Base-by-base conservation (phyloP, 1,140 invertebrate species). In the Microplitis mediator region DNA sequence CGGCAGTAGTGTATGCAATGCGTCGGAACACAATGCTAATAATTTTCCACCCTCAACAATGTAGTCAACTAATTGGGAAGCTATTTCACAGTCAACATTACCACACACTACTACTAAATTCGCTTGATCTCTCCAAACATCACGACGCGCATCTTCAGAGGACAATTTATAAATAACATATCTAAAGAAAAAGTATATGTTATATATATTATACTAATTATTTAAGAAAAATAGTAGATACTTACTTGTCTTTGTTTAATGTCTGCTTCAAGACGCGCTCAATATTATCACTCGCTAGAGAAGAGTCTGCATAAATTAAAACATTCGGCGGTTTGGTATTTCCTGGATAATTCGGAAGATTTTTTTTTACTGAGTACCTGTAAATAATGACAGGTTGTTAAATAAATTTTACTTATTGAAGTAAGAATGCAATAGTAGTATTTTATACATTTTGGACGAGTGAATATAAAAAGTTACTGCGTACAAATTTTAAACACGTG, bases 1-100 rank as follows among this genome's bases (percentile, higher is more conserved):
- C 11, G 93, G 93, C 72, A 95, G 85, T 8, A 95, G 89, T 34
- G 92, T 89, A 74, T 95, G 92, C 8, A 95, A 84, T 16, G 94
- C 88, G 83, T 96, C 94, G 0, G 95, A 95, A 78, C 94, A 95
- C 8, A 96, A 88, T 39, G 93, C 94, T 0, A 96, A 85, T n/a
- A 96, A 83, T 76, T 91, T 90, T 4, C 94, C 94, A 3, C 93
- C 93, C 5, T 87, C 88, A 6, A 94, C 85, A 60, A 95, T 88
- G 76, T 93, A 95, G n/a, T 92, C 90, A 0, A 94, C 86, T 5
- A 95, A 86, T 39, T 91, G 88, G 4, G 90, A 87, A 0, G 91
- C 91, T 13, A 92, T 86, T 56, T 90, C 86, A 0, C 90, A 87
- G 1, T 91, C 89, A 3, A 94, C 89, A 72, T 91, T 91, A 0